These are phyloP conservation scores for Corella eumyota DNA, from an alignment of 23 tunicate species.

Conservation along the genomic window DNA sequence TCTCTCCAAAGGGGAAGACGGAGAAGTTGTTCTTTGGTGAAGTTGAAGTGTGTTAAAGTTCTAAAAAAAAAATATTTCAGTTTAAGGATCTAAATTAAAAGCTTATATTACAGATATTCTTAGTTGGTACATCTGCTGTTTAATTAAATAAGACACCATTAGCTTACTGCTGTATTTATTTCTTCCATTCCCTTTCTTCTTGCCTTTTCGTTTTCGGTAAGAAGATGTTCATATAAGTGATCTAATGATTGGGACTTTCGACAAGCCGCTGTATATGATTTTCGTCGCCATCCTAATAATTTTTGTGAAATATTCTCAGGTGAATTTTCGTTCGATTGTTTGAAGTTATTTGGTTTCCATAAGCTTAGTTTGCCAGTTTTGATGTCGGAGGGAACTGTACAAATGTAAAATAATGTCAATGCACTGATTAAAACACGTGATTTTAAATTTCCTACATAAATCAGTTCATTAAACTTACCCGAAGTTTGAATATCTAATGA, in stretches of 20 bases:
- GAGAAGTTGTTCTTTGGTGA: background rate
- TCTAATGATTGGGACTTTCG: slow-evolving; percentile 55
- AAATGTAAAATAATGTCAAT: no score
- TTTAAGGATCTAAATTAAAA: no score
- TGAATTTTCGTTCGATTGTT: background rate
- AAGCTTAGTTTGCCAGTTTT: slow-evolving; percentile 12
- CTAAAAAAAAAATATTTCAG: no score
- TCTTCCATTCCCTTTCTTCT: background rate
- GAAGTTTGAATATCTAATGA: no score
- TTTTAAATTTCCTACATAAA: no score
- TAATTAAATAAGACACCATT: background rate
- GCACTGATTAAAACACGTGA: no score
- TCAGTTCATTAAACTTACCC: no score
- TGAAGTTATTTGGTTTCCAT: slow-evolving; percentile 9
- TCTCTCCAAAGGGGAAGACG: background rate
- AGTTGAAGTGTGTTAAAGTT: slow-evolving; percentile 13
- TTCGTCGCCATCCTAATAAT: slow-evolving; percentile 27
- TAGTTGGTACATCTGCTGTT: no score
- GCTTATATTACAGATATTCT: no score
- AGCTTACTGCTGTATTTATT: background rate
- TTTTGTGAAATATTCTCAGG: background rate
- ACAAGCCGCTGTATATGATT: slow-evolving; percentile 54
- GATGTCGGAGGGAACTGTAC: background rate
- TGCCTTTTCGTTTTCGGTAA: slow-evolving; percentile 8
- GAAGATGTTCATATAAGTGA: slow-evolving; percentile 43